Conservation (phyloP, 2,888 invertebrate genomes). For the Ophraella communa region DNA sequence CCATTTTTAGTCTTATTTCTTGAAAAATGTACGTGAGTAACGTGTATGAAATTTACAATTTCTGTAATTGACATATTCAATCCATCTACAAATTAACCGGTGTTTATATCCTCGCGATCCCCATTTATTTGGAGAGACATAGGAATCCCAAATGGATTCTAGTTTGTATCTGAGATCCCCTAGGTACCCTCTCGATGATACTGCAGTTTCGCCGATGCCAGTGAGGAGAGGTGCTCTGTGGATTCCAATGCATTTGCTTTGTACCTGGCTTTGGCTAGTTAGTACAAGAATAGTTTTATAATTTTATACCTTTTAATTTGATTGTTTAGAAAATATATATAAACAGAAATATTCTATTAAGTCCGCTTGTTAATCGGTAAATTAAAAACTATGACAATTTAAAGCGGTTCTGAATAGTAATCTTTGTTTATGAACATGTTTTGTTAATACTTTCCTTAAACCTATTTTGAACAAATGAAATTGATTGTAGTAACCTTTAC, state of each 20-base stretch:
- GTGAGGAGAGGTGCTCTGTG: constrained; percentile 4
- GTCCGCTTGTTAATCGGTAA: no score
- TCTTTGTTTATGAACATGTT: no score
- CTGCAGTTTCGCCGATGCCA: background rate
- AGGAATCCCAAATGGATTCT: constrained; percentile 10
- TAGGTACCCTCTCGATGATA: constrained; percentile 9
- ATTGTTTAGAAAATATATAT: no score
- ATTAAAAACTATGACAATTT: no score
- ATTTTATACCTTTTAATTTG: background rate
- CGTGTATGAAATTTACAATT: background rate
- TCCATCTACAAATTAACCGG: constrained; percentile 4
- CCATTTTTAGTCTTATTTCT: background rate
- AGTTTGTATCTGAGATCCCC: constrained; percentile 11
- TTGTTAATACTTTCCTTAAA: no score
- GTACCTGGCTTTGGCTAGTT: background rate
- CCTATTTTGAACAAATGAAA: no score
- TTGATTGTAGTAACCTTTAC: no score
- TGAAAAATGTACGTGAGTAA: constrained; percentile 1
- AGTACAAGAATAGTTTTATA: background rate
- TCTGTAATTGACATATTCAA: background rate
- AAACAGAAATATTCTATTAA: no score
- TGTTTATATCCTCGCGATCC: constrained; percentile 16
- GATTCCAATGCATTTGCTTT: background rate
- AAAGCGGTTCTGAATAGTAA: no score
- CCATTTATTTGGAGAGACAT: constrained; percentile 1